Percentiles rank a stretch among this genome's conserved stretches.
These are phyloP conservation scores for Knipowitschia caucasica DNA, from an alignment of 2,797 vertebrate genomes.

Conservation along the genomic window DNA sequence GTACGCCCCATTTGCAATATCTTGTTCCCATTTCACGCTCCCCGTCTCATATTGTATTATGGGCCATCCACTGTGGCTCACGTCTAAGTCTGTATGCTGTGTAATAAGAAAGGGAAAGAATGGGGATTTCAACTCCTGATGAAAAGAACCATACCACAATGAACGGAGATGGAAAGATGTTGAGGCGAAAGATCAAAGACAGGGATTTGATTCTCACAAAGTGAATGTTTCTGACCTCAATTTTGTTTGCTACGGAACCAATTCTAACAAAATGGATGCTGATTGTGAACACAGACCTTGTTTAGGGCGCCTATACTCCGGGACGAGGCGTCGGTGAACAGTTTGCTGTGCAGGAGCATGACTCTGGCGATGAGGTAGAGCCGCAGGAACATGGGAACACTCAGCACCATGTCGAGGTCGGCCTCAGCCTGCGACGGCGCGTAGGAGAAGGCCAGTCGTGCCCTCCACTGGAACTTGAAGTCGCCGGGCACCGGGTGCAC, in stretches of 20 bases:
- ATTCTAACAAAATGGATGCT: slow-evolving; percentile 16
- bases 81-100: slow-evolving; percentile 32
- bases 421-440: slow-evolving; percentile 89
- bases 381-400: slow-evolving; percentile 97
- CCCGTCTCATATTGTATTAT: slow-evolving; percentile 47
- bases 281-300: slow-evolving; percentile 74
- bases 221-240: slow-evolving; percentile 51
- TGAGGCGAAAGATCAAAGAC: slow-evolving; percentile 31
- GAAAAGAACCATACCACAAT: slow-evolving; percentile 27
- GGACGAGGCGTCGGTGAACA: slow-evolving; percentile 98
- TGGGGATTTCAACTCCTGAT: slow-evolving; percentile 31
- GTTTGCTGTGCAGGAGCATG: slow-evolving; percentile 99
- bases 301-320: slow-evolving; percentile 99
- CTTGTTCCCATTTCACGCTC: slow-evolving; percentile 52
- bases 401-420: slow-evolving; percentile 96
- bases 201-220: slow-evolving; percentile 37
- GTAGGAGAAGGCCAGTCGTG: slow-evolving; percentile 94
- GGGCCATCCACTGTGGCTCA: slow-evolving; percentile 42
- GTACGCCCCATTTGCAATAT: slow-evolving; percentile 62
- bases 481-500: slow-evolving; percentile 93
- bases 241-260: slow-evolving; percentile 15
- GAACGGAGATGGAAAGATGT: slow-evolving; percentile 27
- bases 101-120: slow-evolving; percentile 26
- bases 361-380: slow-evolving; percentile 96
- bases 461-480: slow-evolving; percentile 91